Base-by-base conservation (phyloP, 2,888 invertebrate genomes). In the Theristus sp. region DNA sequence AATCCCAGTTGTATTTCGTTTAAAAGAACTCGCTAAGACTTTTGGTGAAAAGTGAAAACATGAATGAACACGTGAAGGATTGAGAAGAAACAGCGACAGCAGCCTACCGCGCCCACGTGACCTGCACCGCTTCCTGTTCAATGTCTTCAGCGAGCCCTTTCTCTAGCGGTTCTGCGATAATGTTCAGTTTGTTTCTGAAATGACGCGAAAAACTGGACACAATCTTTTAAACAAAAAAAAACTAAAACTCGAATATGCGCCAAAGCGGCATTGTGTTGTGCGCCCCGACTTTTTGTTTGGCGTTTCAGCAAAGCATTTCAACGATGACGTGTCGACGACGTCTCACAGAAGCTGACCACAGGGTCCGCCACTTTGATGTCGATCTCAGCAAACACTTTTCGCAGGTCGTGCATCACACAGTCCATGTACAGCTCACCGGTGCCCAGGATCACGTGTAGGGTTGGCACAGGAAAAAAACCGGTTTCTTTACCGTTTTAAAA, bases 1-100 rank as follows among this genome's bases (percentile, higher is more conserved):
- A n/a, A n/a, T n/a, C 98, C 98, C 98, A 98, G 75, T 98, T 94
- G 76, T 99, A 99, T 75, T 96, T 96, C 25, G 89, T 90, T 80
- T 98, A 96, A 78, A 99, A 98, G 79, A 98, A 98, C 78, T 98
- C 96, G 26, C 96, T 94, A 47, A 98, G 81, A 62, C 87, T 82
- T 75, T 91, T 90, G 64, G 82, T 81, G 62, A 65, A 68, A 66
- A 62, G 63, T 62, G 62, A 60, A 10, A 25, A 80, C 78, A 88
- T 83, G 75, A 89, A 91, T 96, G 94, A 96, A n/a, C n/a, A n/a
- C n/a, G n/a, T n/a, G n/a, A n/a, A n/a, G n/a, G n/a, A n/a, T n/a
- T n/a, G n/a, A n/a, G n/a, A n/a, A n/a, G n/a, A n/a, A n/a, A n/a
- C n/a, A n/a, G n/a, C n/a, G n/a, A n/a, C n/a, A n/a, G n/a, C n/a